phyloP scores from a whole-genome alignment of 2,113 vertebrate genomes.

The Grammomys dolichurus region DNA sequence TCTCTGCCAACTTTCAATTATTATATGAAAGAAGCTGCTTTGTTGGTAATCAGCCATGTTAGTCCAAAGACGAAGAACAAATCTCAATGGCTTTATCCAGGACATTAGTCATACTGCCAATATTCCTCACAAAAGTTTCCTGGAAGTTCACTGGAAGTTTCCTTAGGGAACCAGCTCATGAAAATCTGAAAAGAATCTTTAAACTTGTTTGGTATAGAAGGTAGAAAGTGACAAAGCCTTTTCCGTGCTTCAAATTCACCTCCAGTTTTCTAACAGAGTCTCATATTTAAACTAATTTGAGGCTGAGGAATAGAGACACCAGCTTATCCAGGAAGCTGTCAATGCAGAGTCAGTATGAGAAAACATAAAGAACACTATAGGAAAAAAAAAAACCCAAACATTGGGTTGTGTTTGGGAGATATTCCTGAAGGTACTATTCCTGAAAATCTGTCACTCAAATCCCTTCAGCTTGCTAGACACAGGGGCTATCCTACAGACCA shows the following conservation, averaged over 20 bases:
- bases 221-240: slow-evolving; percentile 53
- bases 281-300: not conserved
- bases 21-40: not conserved
- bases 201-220: not conserved
- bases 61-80: slow-evolving; percentile 1
- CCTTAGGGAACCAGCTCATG: slow-evolving; percentile 49
- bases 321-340: not conserved
- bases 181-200: slow-evolving; percentile 23
- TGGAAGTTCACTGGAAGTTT: slow-evolving; percentile 33
- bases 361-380: not conserved
- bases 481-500: not conserved
- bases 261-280: slow-evolving; percentile 14
- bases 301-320: not conserved
- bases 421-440: not conserved
- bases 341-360: not conserved
- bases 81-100: not conserved
- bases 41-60: not conserved
- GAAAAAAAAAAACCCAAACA: not conserved
- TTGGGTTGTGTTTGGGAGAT: not conserved
- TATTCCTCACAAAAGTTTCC: slow-evolving; percentile 62
- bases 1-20: not conserved
- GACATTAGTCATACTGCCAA: not conserved
- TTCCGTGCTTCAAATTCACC: slow-evolving; percentile 16
- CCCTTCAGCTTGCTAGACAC: not conserved
- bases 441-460: not conserved